Evolutionary conservation across 2,888 invertebrate species (phyloP), one percentile per base, ranked within the genome.

Genomic region (Spilarctia lutea): DNA sequence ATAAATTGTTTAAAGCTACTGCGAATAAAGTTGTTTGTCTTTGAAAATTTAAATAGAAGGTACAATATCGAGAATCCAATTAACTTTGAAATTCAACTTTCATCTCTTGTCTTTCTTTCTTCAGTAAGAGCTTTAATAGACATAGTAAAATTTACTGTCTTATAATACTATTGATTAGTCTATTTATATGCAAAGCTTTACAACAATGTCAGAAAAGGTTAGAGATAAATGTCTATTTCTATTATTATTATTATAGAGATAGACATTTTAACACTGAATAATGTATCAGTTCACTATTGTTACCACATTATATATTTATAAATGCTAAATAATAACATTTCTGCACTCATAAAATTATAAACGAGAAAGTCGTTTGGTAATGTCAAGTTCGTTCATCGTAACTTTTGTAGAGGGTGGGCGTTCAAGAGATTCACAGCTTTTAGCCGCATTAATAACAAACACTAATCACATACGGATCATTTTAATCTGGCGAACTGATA

Each of bases 31-130:
- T 48, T 73, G 63, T 63, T 72, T 45, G 63, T 39, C 60, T 70
- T 70, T 74, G 60, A 45, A 67, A 68, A 68, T 60, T 24, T 24
- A 24, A 56, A 74, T 60, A 33, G 27, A 39, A 45, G 11, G 67
- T n/a, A 30, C 16, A 30, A n/a, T 42, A 39, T 71, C 20, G 33
- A 48, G 63, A 74, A 74, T 74, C 60, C 35, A 63, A 71, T 71
- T 74, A 71, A 71, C 74, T 63, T 71, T 60, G 35, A 67, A 67
- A 42, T 48, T 67, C 67, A 67, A 63, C 60, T 71, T 71, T 20
- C 30, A 27, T 56, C 65, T 67, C 60, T 60, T 71, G 71, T 67
- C 42, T 71, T 63, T 70, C 65, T 69, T 69, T 74, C 66, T 74
- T 56, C 65, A 65, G 52, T 70, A 56, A 70, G 39, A 66, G 70